Conservation (phyloP, 2,797 vertebrate genomes). For the Adelosebastes latens region DNA sequence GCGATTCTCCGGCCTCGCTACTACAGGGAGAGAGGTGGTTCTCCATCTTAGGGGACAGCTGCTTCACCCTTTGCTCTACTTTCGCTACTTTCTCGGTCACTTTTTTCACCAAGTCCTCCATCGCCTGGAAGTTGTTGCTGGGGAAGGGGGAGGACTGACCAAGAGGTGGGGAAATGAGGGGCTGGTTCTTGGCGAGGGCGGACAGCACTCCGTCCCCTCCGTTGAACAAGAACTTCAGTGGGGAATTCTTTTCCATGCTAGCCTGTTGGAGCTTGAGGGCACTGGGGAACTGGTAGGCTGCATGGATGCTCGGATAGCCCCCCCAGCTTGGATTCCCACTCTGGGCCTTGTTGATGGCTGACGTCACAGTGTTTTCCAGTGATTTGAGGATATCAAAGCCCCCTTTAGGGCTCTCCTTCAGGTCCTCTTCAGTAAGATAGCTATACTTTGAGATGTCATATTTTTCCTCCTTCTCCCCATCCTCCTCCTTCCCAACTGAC, state of each 20-base stretch:
- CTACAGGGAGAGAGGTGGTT: constrained; percentile 86
- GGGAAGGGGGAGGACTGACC: constrained; percentile 92
- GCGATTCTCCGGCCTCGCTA: constrained; percentile 87
- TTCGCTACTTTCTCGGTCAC: constrained; percentile 94
- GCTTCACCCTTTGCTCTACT: constrained; percentile 92
- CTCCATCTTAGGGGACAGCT: constrained; percentile 86
- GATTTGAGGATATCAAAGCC: constrained; percentile 98
- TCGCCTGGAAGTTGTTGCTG: constrained; percentile 93
- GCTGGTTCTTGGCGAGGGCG: constrained; percentile 88
- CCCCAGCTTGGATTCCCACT: constrained; percentile 98
- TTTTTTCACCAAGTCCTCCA: constrained; percentile 96
- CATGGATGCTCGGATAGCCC: constrained; percentile 98
- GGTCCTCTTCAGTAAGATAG: constrained; percentile 96
- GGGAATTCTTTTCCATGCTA: constrained; percentile 85
- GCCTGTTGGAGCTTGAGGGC: constrained; percentile 91
- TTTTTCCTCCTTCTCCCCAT: constrained; percentile 88
- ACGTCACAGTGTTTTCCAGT: constrained; percentile 96
- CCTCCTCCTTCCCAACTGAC: constrained; percentile 66
- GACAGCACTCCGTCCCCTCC: constrained; percentile 80
- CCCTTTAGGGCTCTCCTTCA: constrained; percentile 95
- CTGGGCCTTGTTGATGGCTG: constrained; percentile 98
- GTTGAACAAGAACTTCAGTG: constrained; percentile 88
- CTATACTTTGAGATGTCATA: constrained; percentile 92
- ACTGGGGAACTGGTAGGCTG: constrained; percentile 96
- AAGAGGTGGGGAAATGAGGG: constrained; percentile 87